Evolutionary conservation across 2,888 invertebrate species (phyloP).

Genomic region (Trachelus troglodyta): DNA sequence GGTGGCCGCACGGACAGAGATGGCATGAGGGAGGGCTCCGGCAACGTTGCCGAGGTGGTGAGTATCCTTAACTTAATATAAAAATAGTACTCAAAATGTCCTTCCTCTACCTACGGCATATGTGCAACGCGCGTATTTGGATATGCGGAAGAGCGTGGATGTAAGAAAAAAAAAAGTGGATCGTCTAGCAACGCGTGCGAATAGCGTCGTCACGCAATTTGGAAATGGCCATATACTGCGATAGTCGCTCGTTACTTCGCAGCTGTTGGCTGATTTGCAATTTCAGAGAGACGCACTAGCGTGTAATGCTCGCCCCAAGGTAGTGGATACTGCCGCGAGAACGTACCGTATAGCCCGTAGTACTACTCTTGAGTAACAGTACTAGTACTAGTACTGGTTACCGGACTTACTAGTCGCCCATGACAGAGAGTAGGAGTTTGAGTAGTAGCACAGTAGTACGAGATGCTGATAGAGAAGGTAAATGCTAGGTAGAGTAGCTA

Average conservation of each 20-base stretch:
- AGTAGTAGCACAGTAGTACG: background rate
- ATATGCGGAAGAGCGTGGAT: background rate
- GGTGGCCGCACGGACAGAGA: conserved; percentile 62
- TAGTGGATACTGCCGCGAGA: background rate
- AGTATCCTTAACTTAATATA: conserved; percentile 35
- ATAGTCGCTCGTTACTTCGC: background rate
- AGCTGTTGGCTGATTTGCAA: background rate
- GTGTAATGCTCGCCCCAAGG: background rate
- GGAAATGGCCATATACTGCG: background rate
- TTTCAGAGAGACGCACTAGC: background rate
- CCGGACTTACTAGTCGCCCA: background rate
- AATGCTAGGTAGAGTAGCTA: background rate
- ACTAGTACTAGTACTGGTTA: background rate
- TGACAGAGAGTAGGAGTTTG: background rate
- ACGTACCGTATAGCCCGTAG: background rate
- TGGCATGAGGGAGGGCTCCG: conserved; percentile 66
- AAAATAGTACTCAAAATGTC: background rate
- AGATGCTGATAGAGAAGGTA: background rate
- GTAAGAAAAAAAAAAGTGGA: background rate
- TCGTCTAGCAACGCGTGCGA: background rate
- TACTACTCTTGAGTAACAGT: background rate
- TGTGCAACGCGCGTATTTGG: background rate
- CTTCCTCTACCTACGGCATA: background rate
- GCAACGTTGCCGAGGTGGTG: conserved; percentile 65
- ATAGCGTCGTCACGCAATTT: background rate